Evolutionary conservation across 2,113 vertebrate species (phyloP).

Genomic region (Ciconia maguari): DNA sequence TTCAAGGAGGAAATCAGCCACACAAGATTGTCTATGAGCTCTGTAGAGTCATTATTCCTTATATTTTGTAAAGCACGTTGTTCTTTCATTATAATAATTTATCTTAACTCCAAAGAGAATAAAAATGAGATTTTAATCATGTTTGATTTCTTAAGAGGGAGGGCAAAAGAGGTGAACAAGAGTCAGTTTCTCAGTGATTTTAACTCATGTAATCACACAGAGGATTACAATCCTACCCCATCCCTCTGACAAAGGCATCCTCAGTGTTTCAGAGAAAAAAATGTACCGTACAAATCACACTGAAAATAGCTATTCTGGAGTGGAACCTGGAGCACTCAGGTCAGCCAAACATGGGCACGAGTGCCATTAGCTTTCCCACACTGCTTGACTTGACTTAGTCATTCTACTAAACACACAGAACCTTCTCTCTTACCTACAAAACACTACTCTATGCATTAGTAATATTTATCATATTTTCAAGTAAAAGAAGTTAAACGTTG

Average conservation of each 20-base stretch:
- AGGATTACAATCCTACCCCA: not conserved
- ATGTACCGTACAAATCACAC: rapidly evolving
- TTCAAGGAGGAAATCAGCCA: conserved; percentile 24
- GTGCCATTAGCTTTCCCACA: not conserved
- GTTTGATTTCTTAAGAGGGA: not conserved
- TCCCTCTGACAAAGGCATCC: not conserved
- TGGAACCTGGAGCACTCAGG: not conserved
- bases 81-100: conserved; percentile 34
- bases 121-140: conserved; percentile 47
- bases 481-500: not conserved
- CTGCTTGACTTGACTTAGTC: not conserved
- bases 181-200: not conserved
- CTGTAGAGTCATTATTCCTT: conserved; percentile 16
- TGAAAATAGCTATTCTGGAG: not conserved
- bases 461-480: not conserved
- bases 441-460: not conserved
- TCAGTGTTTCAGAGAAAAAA: not conserved
- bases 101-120: conserved; percentile 31
- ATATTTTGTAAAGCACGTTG: conserved; percentile 30
- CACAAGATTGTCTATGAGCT: not conserved
- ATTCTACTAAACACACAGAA: not conserved
- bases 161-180: not conserved
- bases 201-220: not conserved
- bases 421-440: not conserved
- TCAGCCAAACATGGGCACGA: not conserved